Evolutionary conservation across 1,140 invertebrate genomes (phyloP).

Genomic region (Sycobia sp.): DNA sequence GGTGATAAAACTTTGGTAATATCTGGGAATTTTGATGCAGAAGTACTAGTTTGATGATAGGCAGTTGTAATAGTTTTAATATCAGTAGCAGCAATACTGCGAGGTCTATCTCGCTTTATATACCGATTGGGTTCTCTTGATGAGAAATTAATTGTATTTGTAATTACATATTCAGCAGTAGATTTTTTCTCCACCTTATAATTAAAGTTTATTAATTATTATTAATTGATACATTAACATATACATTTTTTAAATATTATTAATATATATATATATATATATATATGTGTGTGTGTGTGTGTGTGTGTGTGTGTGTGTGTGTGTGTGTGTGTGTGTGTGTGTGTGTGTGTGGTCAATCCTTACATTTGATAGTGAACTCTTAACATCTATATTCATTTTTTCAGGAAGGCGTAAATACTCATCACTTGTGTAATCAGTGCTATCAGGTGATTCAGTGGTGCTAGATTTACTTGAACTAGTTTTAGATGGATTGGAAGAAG

Average conservation of each 20-base stretch:
- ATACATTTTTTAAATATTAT: conserved; percentile 5
- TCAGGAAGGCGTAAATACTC: conserved; percentile 62
- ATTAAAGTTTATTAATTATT: neutral
- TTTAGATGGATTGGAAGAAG: conserved; percentile 40
- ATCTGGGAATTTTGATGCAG: conserved; percentile 46
- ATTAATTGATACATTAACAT: neutral
- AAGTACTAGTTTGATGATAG: conserved; percentile 47
- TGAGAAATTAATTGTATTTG: conserved; percentile 51
- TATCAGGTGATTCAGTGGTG: conserved; percentile 60
- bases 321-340: too few species aligned
- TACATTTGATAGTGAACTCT: conserved; percentile 2
- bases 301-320: too few species aligned
- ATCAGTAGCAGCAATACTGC: conserved; percentile 48
- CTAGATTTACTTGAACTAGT: conserved; percentile 55
- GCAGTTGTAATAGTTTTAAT: conserved; percentile 48
- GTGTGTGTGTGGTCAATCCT: too few species aligned
- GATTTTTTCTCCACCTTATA: conserved; percentile 48
- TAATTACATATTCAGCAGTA: conserved; percentile 53
- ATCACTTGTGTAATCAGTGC: conserved; percentile 60
- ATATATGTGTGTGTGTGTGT: too few species aligned
- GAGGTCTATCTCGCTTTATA: conserved; percentile 55
- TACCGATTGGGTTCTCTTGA: conserved; percentile 56
- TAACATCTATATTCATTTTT: conserved; percentile 51
- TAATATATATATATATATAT: too few species aligned
- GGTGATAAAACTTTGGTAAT: conserved; percentile 43